Percentiles rank a stretch among this genome's conserved stretches.
Evolutionary conservation across 2,888 invertebrate genomes (phyloP).

Genomic region (Callinectes sapidus): DNA sequence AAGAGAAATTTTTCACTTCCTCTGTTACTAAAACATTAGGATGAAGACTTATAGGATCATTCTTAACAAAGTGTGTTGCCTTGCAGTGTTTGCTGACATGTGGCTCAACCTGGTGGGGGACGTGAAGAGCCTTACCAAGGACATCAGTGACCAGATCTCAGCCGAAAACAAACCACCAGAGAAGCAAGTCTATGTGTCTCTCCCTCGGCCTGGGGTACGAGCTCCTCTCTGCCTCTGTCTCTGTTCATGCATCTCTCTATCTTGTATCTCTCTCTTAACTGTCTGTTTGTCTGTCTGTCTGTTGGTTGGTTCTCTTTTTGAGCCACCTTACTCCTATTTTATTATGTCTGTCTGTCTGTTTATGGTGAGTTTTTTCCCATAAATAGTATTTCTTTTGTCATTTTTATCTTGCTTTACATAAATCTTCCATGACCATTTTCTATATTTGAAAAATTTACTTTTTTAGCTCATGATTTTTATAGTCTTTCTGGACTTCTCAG

Average conservation of each 20-base stretch:
- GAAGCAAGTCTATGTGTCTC: conserved; percentile 92
- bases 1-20: too few relatives aligned
- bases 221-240: not conserved
- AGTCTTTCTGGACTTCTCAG: not conserved
- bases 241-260: not conserved
- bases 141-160: conserved; percentile 86
- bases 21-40: too few relatives aligned
- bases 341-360: not conserved
- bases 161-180: conserved; percentile 81
- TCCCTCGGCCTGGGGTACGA: conserved; percentile 93
- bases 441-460: not conserved
- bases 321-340: too few relatives aligned
- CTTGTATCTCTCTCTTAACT: not conserved
- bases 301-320: not conserved
- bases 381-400: not conserved
- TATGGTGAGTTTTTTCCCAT: not conserved
- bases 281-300: not conserved
- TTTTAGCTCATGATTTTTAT: not conserved
- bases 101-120: conserved; percentile 96
- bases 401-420: not conserved
- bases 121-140: conserved; percentile 91
- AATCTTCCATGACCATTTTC: not conserved
- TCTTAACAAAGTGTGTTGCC: not conserved
- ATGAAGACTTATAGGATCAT: too few relatives aligned
- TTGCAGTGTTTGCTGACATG: conserved; percentile 91